Base-by-base conservation (phyloP, 2,113 vertebrate genomes). In the Drymodes brunneopygia region DNA sequence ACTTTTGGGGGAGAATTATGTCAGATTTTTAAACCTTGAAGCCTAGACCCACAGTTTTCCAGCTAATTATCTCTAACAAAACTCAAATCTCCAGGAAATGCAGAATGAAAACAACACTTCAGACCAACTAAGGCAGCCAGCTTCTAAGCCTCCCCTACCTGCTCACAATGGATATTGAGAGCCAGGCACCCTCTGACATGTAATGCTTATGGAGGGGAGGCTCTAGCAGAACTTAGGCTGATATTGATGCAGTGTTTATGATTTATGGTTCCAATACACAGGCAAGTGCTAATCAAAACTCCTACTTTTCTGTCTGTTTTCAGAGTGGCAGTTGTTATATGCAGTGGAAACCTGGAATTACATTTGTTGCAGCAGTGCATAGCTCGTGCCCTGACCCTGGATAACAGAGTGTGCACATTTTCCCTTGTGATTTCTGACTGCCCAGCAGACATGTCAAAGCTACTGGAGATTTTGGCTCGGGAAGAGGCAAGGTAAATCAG, bases 271-370 rank as follows among this genome's bases (percentile, higher is more conserved):
- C 53, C 31, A 78, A 57, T 65, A 33, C 8, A 15, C 8, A 29
- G 25, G 12, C 7, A 54, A 42, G 6, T 10, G 22, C 25, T 77
- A 54, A 78, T 47, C 21, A 53, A 57, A 81, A 71, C 10, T 45
- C 17, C 25, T 27, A 0, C 42, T 90, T 88, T 89, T 81, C 40
- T 73, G 27, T 51, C 53, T 56, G 36, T 54, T 96, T 97, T 62
- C 75, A 99, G 99, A 97, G 99, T 99, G n/a, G 98, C 98, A 15
- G 96, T 99, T 25, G 97, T 98, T 90, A 96, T 99, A 79, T 98
- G 98, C 97, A 99, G 98, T 51, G 98, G 98, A 33, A 99, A 99
- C 95, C 96, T 99, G 98, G 98, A 99, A 45, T 83, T 99, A 61
- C 97, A 98, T 85, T 92, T 99, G 91, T 87, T 99, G 90, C 97